Conservation (phyloP, 2,888 invertebrate genomes). For the Labia minor region DNA sequence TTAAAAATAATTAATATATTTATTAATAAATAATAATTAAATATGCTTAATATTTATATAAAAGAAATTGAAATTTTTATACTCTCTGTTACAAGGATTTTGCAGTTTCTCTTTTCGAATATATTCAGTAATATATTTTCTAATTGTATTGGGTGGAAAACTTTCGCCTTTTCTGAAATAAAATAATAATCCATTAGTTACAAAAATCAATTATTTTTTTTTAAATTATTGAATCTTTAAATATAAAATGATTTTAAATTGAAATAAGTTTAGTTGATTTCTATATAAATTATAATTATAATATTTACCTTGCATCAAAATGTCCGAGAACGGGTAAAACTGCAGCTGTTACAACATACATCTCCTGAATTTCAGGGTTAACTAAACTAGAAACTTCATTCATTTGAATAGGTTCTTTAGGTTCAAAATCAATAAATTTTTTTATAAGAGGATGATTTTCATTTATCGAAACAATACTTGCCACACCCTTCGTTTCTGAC, state of each 20-base stretch:
- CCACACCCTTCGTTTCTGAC: conserved; percentile 62
- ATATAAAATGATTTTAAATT: too few species aligned
- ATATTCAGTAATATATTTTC: conserved; percentile 58
- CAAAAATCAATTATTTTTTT: too few species aligned
- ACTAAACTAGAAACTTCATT: conserved; percentile 19
- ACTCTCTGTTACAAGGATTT: too few species aligned
- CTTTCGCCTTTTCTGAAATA: conserved; percentile 49
- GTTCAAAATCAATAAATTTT: conserved; percentile 35
- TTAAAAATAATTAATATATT: too few species aligned
- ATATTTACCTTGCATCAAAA: conserved; percentile 42
- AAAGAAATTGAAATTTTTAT: too few species aligned
- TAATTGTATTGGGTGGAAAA: conserved; percentile 50
- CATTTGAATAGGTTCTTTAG: conserved; percentile 19
- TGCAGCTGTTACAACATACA: conserved; percentile 55
- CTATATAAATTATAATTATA: conserved; percentile 26
- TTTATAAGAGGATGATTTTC: conserved; percentile 44
- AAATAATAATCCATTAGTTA: too few species aligned
- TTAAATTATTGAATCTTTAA: too few species aligned
- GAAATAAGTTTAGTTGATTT: conserved; percentile 17
- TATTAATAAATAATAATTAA: too few species aligned
- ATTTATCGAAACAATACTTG: conserved; percentile 58
- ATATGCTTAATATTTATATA: too few species aligned
- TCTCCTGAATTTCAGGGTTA: conserved; percentile 51
- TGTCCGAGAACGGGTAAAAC: conserved; percentile 51
- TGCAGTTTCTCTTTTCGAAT: conserved; percentile 53